phyloP scores from a whole-genome alignment of 2,888 invertebrate genomes.

The Ischnura elegans region DNA sequence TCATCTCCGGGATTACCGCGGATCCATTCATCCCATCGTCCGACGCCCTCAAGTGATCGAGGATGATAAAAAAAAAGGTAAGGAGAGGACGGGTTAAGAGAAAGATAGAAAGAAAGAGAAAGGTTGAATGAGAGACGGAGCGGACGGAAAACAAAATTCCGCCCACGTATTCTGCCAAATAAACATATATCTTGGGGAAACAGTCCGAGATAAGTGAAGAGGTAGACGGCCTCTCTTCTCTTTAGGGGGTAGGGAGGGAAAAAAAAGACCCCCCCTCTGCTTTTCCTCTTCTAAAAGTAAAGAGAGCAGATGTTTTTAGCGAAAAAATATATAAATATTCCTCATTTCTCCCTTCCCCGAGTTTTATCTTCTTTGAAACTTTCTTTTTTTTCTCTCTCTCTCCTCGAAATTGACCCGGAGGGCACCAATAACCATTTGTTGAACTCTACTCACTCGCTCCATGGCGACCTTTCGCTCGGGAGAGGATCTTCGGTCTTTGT shows the following conservation, averaged over 20 bases:
- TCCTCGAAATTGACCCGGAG: background rate
- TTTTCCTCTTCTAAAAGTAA: background rate
- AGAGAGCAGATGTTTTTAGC: background rate
- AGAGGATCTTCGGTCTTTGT: background rate
- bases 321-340: background rate
- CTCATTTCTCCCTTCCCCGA: background rate
- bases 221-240: background rate
- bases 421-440: background rate
- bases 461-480: background rate
- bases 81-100: background rate
- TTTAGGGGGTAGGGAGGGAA: background rate
- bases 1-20: background rate
- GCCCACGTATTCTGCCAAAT: background rate
- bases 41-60: background rate
- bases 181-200: slow-evolving; percentile 17
- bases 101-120: background rate
- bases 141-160: background rate
- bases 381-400: background rate
- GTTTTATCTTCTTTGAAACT: background rate
- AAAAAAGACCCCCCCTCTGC: background rate
- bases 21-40: background rate
- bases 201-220: slow-evolving; percentile 17
- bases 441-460: too few relatives aligned
- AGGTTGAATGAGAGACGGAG: background rate
- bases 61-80: background rate